Evolutionary conservation across 30 jellyfish, hydroid and myxozoan genomes (phyloP), one percentile per base, ranked within the genome.

Genomic region (Catostylus mosaicus): DNA sequence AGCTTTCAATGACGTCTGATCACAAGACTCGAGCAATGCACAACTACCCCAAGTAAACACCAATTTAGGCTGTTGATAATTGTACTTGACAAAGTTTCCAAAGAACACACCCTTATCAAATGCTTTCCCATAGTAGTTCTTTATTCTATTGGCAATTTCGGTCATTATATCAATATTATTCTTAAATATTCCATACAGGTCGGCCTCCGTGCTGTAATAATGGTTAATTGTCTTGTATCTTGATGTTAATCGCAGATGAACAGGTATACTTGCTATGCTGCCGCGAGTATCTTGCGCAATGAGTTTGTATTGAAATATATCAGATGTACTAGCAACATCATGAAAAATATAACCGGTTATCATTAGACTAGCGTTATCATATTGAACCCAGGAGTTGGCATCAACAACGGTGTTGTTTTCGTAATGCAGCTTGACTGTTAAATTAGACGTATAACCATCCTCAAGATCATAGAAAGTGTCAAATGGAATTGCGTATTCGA

Each of bases 401-500:
- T 30, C 45, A 3, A 87, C 77, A 12, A 32, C 46, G n/a, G 30
- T 33, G n/a, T 85, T 77, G 57, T 69, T 69, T 11, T 67, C 78
- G 22, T 71, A 24, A 9, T 0, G 63, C 16, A 90, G 31, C 8
- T 40, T 2, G 31, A 91, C 67, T 2, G 83, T 61, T 20, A 93
- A 50, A 47, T 77, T 87, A 0, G 80, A 14, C 11, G 97, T 88
- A 33, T 64, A 75, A 31, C 99, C 99, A 51, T 87, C 99, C 37
- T 88, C 99, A 19, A 40, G 63, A 54, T 88, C 97, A 73, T 59
- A 93, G 60, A 93, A 93, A 12, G 90, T 73, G 48, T 87, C 96
- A 1, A 66, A 89, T 2, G 96, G 90, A 30, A 93, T 46, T 22
- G 67, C 40, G 38, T 81, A 87, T 19, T 14, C 69, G 29, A 88